Base-by-base conservation (phyloP, 2,797 vertebrate species). In the Microchirus variegatus region DNA sequence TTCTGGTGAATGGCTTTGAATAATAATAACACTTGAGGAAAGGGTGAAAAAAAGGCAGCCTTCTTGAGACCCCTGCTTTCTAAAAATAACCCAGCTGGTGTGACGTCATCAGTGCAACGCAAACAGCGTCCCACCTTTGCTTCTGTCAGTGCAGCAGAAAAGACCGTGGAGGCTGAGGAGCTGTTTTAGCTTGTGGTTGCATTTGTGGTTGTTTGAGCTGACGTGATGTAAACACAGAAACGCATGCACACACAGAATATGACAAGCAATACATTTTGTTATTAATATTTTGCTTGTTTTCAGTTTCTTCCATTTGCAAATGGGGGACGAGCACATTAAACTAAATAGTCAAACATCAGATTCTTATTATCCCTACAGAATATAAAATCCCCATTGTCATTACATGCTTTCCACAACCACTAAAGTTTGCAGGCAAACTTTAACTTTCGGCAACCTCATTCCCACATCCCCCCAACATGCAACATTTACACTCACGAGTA, bases 401-500 rank as follows among this genome's bases (percentile, higher is more conserved):
- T 31, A 7, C 31, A 31, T 31, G 31, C 31, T 31, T 31, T 7
- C 31, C 31, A 31, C 31, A 31, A 31, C 22, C 22, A 22, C 22
- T 22, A 22, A 22, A 22, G 22, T 22, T 22, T 22, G 3, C 22
- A 31, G 31, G 31, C 7, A 22, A 3, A 5, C 26, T 19, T 17
- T 17, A n/a, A 41, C 43, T 37, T n/a, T 10, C 3, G 11, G 8
- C 36, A 19, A 57, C 26, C 22, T 19, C 46, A 16, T 31, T 16
- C 17, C 3, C 17, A 44, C 49, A 48, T 16, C 55, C 46, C 46
- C 36, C 71, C 83, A 76, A 79, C 81, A 83, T 84, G 80, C 75
- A 83, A 88, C 83, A 77, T 76, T 69, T 17, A 76, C 41, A 81
- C 76, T 70, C 43, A 81, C 75, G 70, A 26, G 85, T 96, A 98